Conservation (phyloP, 2,888 invertebrate species). For the Didymodactylos carnosus region DNA sequence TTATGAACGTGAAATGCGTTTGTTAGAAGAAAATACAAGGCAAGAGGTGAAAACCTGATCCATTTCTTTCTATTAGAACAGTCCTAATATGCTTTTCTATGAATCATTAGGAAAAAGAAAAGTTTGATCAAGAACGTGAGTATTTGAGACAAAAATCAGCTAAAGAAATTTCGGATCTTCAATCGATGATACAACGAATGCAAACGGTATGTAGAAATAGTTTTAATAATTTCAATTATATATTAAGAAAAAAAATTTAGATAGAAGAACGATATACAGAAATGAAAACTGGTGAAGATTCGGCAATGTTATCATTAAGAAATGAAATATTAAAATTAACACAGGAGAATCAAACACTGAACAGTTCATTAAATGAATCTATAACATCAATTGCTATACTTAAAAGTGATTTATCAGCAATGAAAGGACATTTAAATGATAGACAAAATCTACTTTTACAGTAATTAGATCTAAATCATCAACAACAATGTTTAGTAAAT, state of each 20-base stretch:
- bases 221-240: neutral
- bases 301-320: neutral
- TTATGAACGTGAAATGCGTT: neutral
- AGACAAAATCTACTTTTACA: neutral
- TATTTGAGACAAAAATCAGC: neutral
- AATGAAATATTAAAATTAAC: neutral
- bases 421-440: neutral
- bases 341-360: neutral
- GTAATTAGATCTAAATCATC: no score
- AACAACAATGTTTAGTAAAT: neutral
- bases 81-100: neutral
- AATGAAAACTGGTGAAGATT: neutral
- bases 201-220: neutral
- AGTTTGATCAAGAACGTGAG: neutral
- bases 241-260: no score
- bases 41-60: neutral
- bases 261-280: neutral
- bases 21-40: neutral
- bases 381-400: neutral
- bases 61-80: neutral
- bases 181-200: neutral
- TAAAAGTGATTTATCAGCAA: neutral
- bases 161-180: neutral
- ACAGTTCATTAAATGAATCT: neutral
- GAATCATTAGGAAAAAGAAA: neutral